Evolutionary conservation across 2,888 invertebrate genomes (phyloP), one percentile per base, ranked within the genome.

Genomic region (Homarus gammarus): DNA sequence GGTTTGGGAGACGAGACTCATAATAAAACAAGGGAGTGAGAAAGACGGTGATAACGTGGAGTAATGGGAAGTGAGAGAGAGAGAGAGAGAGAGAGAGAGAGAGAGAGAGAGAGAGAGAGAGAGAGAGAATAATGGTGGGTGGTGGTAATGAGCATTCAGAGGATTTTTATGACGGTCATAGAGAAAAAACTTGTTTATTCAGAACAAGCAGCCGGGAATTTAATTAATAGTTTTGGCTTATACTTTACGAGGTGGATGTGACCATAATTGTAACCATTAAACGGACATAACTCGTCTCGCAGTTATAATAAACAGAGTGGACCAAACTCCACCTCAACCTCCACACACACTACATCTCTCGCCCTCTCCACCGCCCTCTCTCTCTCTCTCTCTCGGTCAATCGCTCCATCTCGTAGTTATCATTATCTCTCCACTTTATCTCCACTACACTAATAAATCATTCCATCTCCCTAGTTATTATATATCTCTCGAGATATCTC

Each of bases 221-320:
- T 84, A 84, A 84, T 84, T 84, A 84, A 84, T 84, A 84, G 84
- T 84, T 84, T 84, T 73, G 84, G 73, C 72, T 84, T 84, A 84
- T 84, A 73, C 56, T 84, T 84, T 84, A 84, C 73, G 84, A 84
- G 27, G 73, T 72, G 73, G 73, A 73, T 84, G 84, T 84, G 73
- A 49, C 84, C 73, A 84, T 84, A 84, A 84, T 84, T 31, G 84
- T 73, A n/a, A 73, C 73, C 84, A 84, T 84, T 84, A 84, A 84
- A 51, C 72, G 56, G 51, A 33, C 84, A 73, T 84, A 84, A 84
- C 84, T 84, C 84, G 73, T 72, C 73, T 73, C 36, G 36, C 68
- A 84, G 73, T 84, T 84, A 73, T 84, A 84, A 84, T 84, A 84
- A 72, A 84, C 56, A 84, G 84, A 73, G 38, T 61, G 61, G 64